A percentile compares a stretch with the other conserved stretches of the same genome.
Evolutionary conservation across 2,888 invertebrate species (phyloP).

Genomic region (Hyppa rectilinea): DNA sequence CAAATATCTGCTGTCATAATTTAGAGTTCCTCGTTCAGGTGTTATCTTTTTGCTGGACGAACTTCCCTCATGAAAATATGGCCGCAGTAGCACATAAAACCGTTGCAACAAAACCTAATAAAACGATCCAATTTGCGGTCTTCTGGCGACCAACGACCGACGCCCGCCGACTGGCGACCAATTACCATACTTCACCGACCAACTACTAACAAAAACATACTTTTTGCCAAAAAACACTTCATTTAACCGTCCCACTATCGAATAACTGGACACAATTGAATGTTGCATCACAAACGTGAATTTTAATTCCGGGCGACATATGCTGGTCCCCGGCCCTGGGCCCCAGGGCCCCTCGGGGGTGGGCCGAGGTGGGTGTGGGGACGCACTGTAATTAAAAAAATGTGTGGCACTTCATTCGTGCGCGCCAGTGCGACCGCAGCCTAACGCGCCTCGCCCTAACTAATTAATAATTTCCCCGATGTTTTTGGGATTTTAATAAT

Average conservation of each 20-base stretch:
- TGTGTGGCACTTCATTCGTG: constrained; percentile 88
- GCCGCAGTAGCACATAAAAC: constrained; percentile 44
- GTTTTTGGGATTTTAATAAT: constrained; percentile 84
- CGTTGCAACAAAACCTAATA: constrained; percentile 56
- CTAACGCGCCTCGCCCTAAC: constrained; percentile 74
- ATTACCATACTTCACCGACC: constrained; percentile 56
- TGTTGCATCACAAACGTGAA: constrained; percentile 86
- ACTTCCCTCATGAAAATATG: constrained; percentile 29
- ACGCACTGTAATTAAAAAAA: constrained; percentile 87
- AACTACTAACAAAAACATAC: constrained; percentile 56
- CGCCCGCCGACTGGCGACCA: constrained; percentile 33
- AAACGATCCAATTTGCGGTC: constrained; percentile 56
- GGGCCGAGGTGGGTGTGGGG: constrained; percentile 66
- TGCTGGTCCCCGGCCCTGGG: constrained; percentile 71
- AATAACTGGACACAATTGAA: constrained; percentile 73
- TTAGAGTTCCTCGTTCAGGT: constrained; percentile 8
- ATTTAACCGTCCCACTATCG: constrained; percentile 67
- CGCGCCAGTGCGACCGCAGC: constrained; percentile 78
- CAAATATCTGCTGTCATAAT: constrained; percentile 12
- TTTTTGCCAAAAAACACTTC: constrained; percentile 61
- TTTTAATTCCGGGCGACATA: constrained; percentile 88
- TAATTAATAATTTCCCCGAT: constrained; percentile 84
- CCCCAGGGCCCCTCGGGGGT: constrained; percentile 59
- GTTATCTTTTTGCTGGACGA: constrained; percentile 30
- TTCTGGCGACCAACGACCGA: constrained; percentile 15